Percentiles rank a stretch among this genome's conserved stretches.
These are phyloP conservation scores for Aphaenogaster ashmeadi DNA, from an alignment of 1,140 invertebrate species.

Conservation along the genomic window DNA sequence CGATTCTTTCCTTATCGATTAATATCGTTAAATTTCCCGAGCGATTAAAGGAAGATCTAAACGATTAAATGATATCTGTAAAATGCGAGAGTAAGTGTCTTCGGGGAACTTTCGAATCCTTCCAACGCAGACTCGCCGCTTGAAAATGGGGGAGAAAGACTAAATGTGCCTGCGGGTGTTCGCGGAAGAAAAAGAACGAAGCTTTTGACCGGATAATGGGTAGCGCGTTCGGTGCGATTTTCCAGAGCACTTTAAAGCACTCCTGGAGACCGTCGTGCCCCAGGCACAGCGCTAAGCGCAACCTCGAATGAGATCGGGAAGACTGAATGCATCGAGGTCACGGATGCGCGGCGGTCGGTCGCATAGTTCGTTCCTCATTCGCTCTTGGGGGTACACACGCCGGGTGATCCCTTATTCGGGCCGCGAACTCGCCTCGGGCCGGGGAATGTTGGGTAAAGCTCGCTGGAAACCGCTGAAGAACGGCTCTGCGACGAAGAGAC, in stretches of 20 bases:
- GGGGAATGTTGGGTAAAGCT: background rate
- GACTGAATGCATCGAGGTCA: slow-evolving; percentile 81
- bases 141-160: background rate
- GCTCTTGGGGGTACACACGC: background rate
- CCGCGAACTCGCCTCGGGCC: slow-evolving; percentile 67
- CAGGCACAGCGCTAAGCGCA: background rate
- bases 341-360: slow-evolving; percentile 72
- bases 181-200: slow-evolving; percentile 2
- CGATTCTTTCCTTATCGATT: background rate
- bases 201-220: slow-evolving; percentile 58
- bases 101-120: background rate
- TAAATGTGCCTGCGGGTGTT: slow-evolving; percentile 15
- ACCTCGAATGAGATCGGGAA: slow-evolving; percentile 66
- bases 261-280: background rate
- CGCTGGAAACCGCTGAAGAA: slow-evolving; percentile 53
- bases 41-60: background rate
- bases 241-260: slow-evolving; percentile 20
- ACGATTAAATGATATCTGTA: background rate
- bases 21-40: background rate
- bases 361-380: slow-evolving; percentile 43
- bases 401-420: slow-evolving; percentile 67
- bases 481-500: slow-evolving; percentile 21
- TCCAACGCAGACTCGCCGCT: slow-evolving; percentile 5
- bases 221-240: slow-evolving; percentile 29
- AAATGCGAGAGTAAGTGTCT: background rate